phyloP scores from a whole-genome alignment of 1,140 invertebrate genomes.

The Muscidifurax raptorellus region DNA sequence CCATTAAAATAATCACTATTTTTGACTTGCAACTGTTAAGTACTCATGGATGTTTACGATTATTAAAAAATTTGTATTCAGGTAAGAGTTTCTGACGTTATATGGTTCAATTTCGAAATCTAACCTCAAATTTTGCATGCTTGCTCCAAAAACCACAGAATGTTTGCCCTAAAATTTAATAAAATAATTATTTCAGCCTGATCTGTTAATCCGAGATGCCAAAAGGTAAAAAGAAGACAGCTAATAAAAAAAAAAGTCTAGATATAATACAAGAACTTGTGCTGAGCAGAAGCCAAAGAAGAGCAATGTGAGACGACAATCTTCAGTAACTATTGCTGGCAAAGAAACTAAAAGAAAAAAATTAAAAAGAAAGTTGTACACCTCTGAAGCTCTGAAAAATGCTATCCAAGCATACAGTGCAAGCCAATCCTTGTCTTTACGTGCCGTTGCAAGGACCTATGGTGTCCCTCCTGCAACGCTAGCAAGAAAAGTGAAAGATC shows the following conservation, averaged over 20 bases:
- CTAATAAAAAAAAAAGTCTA: not conserved
- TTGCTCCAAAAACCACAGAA: too few species aligned
- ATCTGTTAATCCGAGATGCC: not conserved
- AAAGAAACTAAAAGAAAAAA: not conserved
- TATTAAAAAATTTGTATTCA: not conserved
- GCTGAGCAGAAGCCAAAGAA: not conserved
- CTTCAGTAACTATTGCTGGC: not conserved
- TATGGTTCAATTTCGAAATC: not conserved
- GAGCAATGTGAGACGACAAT: not conserved
- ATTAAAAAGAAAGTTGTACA: not conserved
- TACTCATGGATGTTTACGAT: not conserved
- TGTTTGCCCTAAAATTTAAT: not conserved
- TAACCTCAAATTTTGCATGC: not conserved
- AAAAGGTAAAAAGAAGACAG: not conserved
- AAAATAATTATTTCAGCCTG: conserved; percentile 1
- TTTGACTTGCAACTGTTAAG: not conserved
- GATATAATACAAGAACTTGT: not conserved
- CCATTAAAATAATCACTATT: not conserved
- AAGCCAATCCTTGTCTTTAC: not conserved
- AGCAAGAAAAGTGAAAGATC: conserved; percentile 4
- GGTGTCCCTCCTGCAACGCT: not conserved
- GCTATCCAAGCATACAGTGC: not conserved
- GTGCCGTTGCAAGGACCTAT: not conserved
- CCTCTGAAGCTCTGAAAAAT: not conserved
- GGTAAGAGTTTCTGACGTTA: not conserved